Evolutionary conservation across 2,888 invertebrate genomes (phyloP), one percentile per base, ranked within the genome.

Genomic region (Oligia strigilis): DNA sequence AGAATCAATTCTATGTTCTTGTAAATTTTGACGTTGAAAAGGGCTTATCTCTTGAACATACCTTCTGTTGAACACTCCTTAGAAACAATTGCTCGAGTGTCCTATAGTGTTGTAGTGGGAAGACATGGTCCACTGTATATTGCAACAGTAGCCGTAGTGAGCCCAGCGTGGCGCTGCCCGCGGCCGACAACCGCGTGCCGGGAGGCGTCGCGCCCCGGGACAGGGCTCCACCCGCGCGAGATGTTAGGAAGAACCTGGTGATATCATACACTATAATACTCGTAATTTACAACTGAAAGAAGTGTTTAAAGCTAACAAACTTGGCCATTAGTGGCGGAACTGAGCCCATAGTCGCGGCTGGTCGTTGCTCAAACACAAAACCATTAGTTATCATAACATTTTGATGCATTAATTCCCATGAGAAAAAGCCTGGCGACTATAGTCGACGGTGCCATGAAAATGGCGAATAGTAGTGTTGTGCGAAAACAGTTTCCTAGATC

Each of bases 111-210:
- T 98, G 98, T 77, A 98, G 97, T 65, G 98, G 98, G 96, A 99
- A 99, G 75, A 99, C 99, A 95, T 98, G 98, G 97, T 99, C 99
- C 69, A 98, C 98, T 36, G 98, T 98, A 95, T 99, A 99, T 92
- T 98, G 98, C 87, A 99, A 98, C 93, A 98, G 98, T 77, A 99
- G 97, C 81, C 99, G 97, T 87, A 99, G 96, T 36, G 99, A 98
- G 87, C 99, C 99, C 82, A 99, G 97, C 43, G 98, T 97, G 84
- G 97, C 95, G 87, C 94, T 91, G 87, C 95, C 96, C 70, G 96
- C 95, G 71, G 97, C 97, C 64, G 98, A 98, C 72, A 98, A 97
- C 84, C 98, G 96, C 79, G 98, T 98, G 86, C 98, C 98, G 0
- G 98, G 98, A 52, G 98, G 98, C 60, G 98, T 98, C 49, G 98